phyloP scores from a whole-genome alignment of 2,113 vertebrate species.

The Castor canadensis region DNA sequence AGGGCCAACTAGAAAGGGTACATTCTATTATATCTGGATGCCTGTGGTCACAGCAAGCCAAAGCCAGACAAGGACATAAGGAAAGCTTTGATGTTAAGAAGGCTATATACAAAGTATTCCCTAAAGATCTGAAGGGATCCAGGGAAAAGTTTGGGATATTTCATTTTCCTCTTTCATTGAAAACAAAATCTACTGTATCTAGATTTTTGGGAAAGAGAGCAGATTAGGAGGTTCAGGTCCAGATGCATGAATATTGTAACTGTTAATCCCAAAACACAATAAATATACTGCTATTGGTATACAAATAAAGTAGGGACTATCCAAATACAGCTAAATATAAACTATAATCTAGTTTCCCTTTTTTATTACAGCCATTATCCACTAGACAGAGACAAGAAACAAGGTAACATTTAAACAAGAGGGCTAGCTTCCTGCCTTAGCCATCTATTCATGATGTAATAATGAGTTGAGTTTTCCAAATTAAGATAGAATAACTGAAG shows the following conservation, averaged over 20 bases:
- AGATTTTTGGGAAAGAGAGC: too few relatives aligned
- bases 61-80: background rate
- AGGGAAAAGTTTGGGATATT: background rate
- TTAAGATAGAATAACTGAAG: slow-evolving; percentile 10
- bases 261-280: too few relatives aligned
- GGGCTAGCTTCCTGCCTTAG: background rate
- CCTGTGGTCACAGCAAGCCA: background rate
- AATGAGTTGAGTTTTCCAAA: slow-evolving; percentile 29
- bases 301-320: too few relatives aligned
- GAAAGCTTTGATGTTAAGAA: background rate
- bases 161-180: background rate
- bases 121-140: background rate
- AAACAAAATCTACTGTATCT: too few relatives aligned
- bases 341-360: background rate
- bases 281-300: too few relatives aligned
- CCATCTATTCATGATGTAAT: too few relatives aligned
- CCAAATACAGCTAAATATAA: too few relatives aligned
- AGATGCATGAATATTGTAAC: too few relatives aligned
- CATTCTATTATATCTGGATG: background rate
- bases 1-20: too few relatives aligned
- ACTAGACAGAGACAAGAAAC: background rate
- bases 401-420: slow-evolving; percentile 51
- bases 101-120: background rate
- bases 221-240: too few relatives aligned
- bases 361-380: background rate